These are phyloP conservation scores for Pachycephala philippinensis DNA, from an alignment of 2,113 vertebrate species.

Conservation along the genomic window DNA sequence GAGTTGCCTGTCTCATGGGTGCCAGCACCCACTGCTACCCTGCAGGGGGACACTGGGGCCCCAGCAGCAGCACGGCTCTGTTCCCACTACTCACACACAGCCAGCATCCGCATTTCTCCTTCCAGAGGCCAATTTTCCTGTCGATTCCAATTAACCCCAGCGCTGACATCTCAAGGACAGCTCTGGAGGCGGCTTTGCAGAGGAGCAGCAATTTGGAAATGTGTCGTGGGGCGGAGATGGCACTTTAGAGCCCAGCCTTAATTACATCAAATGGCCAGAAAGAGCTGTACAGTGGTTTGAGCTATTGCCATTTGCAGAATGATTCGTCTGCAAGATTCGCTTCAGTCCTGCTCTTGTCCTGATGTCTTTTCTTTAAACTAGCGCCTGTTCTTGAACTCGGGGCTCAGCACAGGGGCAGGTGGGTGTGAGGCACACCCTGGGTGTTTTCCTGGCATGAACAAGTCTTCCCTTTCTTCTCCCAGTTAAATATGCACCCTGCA, in stretches of 20 bases:
- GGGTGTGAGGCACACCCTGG: fast-evolving
- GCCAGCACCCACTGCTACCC: not conserved
- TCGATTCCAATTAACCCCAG: not conserved
- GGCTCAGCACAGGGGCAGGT: not conserved
- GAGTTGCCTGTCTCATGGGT: fast-evolving
- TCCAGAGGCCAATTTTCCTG: not conserved
- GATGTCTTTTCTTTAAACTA: not conserved
- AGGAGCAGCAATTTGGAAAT: not conserved
- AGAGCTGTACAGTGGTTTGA: not conserved
- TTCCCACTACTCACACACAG: not conserved
- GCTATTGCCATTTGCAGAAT: not conserved
- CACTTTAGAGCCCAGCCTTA: not conserved
- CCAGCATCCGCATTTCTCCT: fast-evolving
- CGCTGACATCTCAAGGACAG: not conserved
- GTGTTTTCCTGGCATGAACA: not conserved
- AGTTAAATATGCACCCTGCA: not conserved
- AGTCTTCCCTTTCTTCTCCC: not conserved
- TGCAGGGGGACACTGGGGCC: no score
- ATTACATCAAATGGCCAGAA: not conserved
- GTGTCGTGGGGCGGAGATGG: not conserved
- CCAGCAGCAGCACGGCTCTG: fast-evolving
- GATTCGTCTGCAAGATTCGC: not conserved
- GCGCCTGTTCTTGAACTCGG: not conserved
- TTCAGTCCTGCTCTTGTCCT: not conserved
- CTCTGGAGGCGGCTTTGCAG: not conserved